phyloP scores from a whole-genome alignment of 2,797 vertebrate genomes.

The Poliocrania exsul region DNA sequence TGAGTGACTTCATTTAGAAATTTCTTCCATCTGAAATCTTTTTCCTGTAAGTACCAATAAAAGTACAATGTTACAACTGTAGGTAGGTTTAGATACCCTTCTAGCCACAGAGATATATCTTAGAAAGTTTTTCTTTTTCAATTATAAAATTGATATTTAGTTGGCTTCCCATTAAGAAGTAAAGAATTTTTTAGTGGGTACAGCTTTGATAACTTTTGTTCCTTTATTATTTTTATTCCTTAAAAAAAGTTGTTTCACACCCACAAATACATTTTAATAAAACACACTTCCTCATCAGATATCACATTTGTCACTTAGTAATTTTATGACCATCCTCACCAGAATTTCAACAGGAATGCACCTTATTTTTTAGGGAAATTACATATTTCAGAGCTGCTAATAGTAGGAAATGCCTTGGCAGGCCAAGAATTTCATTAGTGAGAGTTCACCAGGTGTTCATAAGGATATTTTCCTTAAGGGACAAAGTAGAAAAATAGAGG shows the following conservation, averaged over 20 bases:
- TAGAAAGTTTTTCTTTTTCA: background rate
- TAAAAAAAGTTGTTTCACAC: background rate
- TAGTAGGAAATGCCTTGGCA: background rate
- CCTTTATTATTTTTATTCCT: background rate
- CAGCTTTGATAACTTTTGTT: background rate
- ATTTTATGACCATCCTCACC: background rate
- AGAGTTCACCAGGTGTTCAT: conserved; percentile 10
- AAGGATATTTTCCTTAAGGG: background rate
- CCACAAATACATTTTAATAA: background rate
- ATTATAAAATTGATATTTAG: background rate
- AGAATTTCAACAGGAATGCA: background rate
- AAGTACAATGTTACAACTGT: background rate
- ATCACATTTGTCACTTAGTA: background rate
- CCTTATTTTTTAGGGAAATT: background rate
- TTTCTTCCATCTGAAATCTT: background rate
- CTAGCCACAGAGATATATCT: background rate
- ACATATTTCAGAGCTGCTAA: background rate
- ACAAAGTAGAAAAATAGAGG: background rate
- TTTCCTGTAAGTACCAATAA: background rate
- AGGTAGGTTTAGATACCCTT: background rate
- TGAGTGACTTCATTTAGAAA: background rate
- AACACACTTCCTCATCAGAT: background rate
- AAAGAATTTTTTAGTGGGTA: background rate
- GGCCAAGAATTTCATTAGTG: background rate
- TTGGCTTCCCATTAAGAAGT: background rate